Base-by-base conservation (phyloP, 2,888 invertebrate species). In the Eledona agricola region DNA sequence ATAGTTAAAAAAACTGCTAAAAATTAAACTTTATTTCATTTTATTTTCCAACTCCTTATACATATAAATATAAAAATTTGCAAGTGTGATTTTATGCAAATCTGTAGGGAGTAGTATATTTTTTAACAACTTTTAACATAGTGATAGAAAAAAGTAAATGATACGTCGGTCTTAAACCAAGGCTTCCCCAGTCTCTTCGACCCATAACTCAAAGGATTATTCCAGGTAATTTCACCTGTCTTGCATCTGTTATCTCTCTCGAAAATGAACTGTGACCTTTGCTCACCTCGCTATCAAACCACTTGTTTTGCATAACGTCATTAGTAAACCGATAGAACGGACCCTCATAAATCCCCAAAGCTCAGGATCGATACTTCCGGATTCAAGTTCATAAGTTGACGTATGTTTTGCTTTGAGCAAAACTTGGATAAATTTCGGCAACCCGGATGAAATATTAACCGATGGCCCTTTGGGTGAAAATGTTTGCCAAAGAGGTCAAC, bases 321-420 rank as follows among this genome's bases (percentile, higher is more conserved):
- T 66, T 66, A 66, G 64, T 63, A 66, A 66, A 61, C 64, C 47
- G 60, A 63, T 61, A 62, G 62, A 59, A 61, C 57, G 59, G n/a
- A n/a, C n/a, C n/a, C 60, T 60, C 60, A 64, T 64, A 65, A 64
- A 64, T 64, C 63, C 65, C 58, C 4, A 17, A 34, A 46, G 34
- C 12, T 25, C 26, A 32, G n/a, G 16, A 46, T 32, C 45, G 45
- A 46, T 26, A 20, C n/a, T n/a, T n/a, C n/a, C n/a, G n/a, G n/a
- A n/a, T 16, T 7, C 12, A 34, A 10, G 28, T 25, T 10, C 7
- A 25, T 25, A 16, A 38, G 26, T 16, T 17, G 7, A 3, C 9
- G 17, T 40, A 40, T 28, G 17, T 26, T 9, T 17, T 16, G 13
- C 12, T 19, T 22, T 28, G 26, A 4, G 17, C 7, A 9, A 20